Evolutionary conservation across 2,797 vertebrate species (phyloP).

Genomic region (Rhinatrema bivittatum): DNA sequence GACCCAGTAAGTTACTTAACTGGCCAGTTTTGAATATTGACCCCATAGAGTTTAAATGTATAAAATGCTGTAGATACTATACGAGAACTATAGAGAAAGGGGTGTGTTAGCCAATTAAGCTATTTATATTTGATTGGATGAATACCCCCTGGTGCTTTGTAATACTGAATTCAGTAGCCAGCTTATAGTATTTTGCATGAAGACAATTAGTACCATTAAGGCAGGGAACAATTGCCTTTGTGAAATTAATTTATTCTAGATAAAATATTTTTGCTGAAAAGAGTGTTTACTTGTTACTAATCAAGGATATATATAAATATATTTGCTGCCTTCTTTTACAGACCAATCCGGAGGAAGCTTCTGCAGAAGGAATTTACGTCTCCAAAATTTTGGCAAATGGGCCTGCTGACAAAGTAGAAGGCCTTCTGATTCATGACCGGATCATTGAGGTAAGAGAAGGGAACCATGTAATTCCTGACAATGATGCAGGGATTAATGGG

Average conservation of each 20-base stretch:
- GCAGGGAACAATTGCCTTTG: no score
- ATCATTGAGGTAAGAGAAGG: slow-evolving; percentile 53
- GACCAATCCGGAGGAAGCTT: slow-evolving; percentile 38
- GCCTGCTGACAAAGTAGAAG: slow-evolving; percentile 48
- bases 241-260: no score
- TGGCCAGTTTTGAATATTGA: no score
- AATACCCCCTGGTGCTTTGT: slow-evolving; percentile 7
- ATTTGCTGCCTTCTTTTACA: slow-evolving; percentile 18
- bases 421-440: slow-evolving; percentile 47
- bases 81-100: no score
- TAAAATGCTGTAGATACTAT: no score
- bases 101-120: no score
- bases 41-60: not conserved
- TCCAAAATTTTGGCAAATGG: slow-evolving; percentile 54
- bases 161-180: slow-evolving; percentile 5
- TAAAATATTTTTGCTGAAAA: no score
- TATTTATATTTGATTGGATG: not conserved
- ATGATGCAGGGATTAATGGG: slow-evolving; percentile 13
- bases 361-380: slow-evolving; percentile 52
- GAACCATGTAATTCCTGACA: slow-evolving; percentile 2
- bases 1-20: no score
- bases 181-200: no score
- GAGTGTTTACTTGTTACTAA: no score
- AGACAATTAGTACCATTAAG: no score
- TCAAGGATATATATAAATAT: no score